A percentile compares a stretch with the other conserved stretches of the same genome.
phyloP scores from a whole-genome alignment of 1,140 invertebrate species.

The Chionoecetes opilio region DNA sequence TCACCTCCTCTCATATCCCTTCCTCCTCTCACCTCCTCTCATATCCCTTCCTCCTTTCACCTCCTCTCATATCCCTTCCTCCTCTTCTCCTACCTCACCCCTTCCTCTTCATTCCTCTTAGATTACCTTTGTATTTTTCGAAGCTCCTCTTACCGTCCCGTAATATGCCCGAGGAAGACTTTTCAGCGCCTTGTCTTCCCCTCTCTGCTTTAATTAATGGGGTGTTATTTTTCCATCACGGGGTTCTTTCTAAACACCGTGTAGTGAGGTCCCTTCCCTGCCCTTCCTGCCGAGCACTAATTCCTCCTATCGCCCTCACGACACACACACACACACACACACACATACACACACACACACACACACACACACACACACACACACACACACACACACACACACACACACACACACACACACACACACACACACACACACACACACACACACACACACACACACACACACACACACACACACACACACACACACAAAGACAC shows the following conservation, averaged over 20 bases:
- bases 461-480: neutral
- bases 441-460: neutral
- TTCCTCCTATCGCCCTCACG: neutral
- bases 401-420: too few species aligned
- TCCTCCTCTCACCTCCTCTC: too few species aligned
- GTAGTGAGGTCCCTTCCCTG: neutral
- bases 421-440: neutral
- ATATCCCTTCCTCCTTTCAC: too few species aligned
- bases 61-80: too few species aligned
- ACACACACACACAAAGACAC: neutral
- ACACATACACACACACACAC: neutral
- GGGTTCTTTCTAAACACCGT: neutral
- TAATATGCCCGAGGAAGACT: neutral
- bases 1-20: too few species aligned
- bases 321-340: neutral
- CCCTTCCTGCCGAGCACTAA: neutral
- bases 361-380: neutral
- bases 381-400: neutral
- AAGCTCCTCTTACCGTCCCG: neutral
- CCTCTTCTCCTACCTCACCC: neutral
- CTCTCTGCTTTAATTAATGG: constrained; percentile 29
- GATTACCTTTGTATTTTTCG: neutral
- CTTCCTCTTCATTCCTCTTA: neutral
- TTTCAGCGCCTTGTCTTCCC: constrained; percentile 27
- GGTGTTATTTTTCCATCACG: neutral